Percentiles rank a stretch among this genome's conserved stretches.
Evolutionary conservation across 2,797 vertebrate species (phyloP).

Genomic region (Typhlichthys subterraneus): DNA sequence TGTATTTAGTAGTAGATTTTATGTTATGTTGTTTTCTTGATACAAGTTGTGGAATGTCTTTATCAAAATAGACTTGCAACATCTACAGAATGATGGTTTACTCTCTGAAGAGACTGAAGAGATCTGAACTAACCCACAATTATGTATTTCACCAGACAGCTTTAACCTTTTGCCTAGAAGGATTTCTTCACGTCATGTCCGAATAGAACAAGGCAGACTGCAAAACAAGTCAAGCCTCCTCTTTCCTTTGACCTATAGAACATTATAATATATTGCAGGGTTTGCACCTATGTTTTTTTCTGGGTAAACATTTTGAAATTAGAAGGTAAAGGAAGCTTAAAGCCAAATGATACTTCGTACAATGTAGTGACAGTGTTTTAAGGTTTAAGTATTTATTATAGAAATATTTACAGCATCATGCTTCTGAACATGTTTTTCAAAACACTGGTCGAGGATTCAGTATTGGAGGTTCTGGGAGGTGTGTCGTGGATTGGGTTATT

Average conservation of each 20-base stretch:
- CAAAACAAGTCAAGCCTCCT: slow-evolving; percentile 34
- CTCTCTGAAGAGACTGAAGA: slow-evolving; percentile 16
- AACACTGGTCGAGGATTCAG: too few species aligned
- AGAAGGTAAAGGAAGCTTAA: background rate
- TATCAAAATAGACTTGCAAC: slow-evolving; percentile 42
- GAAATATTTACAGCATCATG: too few species aligned
- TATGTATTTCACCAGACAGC: slow-evolving; percentile 60
- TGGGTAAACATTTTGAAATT: background rate
- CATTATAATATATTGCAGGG: slow-evolving; percentile 14
- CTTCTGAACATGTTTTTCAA: too few species aligned
- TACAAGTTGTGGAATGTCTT: slow-evolving; percentile 33
- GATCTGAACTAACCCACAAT: slow-evolving; percentile 59
- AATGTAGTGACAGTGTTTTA: too few species aligned
- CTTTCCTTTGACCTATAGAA: slow-evolving; percentile 33
- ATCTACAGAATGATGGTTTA: slow-evolving; percentile 55
- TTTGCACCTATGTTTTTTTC: background rate
- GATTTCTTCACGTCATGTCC: slow-evolving; percentile 34
- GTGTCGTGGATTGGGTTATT: too few species aligned
- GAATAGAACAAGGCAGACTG: slow-evolving; percentile 35
- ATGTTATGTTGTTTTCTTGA: slow-evolving; percentile 1
- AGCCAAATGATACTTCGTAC: too few species aligned
- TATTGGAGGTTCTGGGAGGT: too few species aligned
- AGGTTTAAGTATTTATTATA: too few species aligned
- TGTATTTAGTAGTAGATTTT: background rate
- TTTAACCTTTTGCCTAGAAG: slow-evolving; percentile 69